These are phyloP conservation scores for Ctenomys sociabilis DNA, from an alignment of 2,113 vertebrate species.

Conservation along the genomic window DNA sequence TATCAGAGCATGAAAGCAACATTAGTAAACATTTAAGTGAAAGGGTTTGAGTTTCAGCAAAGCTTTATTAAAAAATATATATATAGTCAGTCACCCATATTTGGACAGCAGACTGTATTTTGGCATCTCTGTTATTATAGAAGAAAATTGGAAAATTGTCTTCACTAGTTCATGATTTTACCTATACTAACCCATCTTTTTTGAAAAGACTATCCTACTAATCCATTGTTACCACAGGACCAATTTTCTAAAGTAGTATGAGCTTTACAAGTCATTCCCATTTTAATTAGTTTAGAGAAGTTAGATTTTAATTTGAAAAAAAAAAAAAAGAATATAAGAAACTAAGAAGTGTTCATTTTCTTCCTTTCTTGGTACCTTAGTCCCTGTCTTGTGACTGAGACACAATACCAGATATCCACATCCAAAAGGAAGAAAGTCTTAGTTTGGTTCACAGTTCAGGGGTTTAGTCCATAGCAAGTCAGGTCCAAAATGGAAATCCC, in stretches of 20 bases:
- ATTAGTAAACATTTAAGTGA: not conserved
- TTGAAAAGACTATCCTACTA: not conserved
- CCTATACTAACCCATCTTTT: not conserved
- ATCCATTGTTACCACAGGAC: not conserved
- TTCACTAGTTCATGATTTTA: not conserved
- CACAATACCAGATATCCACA: not conserved
- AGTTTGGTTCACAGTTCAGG: not conserved
- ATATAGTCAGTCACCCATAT: not conserved
- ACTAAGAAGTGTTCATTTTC: not conserved
- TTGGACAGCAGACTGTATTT: not conserved
- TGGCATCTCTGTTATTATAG: not conserved
- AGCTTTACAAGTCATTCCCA: not conserved
- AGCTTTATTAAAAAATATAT: not conserved
- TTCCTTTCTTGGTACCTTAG: not conserved
- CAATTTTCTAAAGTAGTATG: not conserved
- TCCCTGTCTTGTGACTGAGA: not conserved
- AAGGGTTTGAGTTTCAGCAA: not conserved
- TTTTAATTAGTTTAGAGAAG: not conserved
- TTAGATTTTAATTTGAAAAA: not conserved
- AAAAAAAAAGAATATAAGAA: not conserved
- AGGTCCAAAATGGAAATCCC: not conserved
- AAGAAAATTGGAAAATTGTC: not conserved
- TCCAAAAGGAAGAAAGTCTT: not conserved
- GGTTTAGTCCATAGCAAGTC: not conserved
- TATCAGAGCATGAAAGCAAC: not conserved